Base-by-base conservation (phyloP, 2,113 vertebrate genomes). In the Salvelinus fontinalis region DNA sequence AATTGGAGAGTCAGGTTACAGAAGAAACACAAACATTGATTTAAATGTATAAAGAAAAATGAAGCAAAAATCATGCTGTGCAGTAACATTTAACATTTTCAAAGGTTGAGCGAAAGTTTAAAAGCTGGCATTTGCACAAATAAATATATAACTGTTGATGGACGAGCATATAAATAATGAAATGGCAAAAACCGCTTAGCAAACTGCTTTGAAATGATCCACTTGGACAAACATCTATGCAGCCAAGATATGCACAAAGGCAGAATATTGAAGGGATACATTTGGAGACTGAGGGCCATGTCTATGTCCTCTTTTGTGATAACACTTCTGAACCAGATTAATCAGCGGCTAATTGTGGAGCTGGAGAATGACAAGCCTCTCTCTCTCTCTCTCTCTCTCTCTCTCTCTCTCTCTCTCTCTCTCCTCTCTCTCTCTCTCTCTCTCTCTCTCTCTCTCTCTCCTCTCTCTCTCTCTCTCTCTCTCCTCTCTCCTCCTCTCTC, bases 321-420 rank as follows among this genome's bases (percentile, higher is more conserved):
- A 71, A 12, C 76, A 59, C 70, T 73, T 85, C 69, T 78, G 77
- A 75, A 75, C 85, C 64, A 6, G 80, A 87, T 88, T 85, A 76
- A 89, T 89, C 84, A 75, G 81, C 84, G 78, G 78, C 81, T 92
- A 85, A 91, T 85, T 88, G 76, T 75, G 73, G 79, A 81, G 69
- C 80, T 62, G 81, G 49, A 66, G 70, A 80, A 83, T 78, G 64
- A 7, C 22, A 65, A 54, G 24, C 70, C 20, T 39, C 4, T 51
- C 39, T 39, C 27, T 54, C 26, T 44, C 49, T 5, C 62, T 24
- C 65, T 24, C 54, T 64, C 62, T 71, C 39, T 27, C 72, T 49
- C n/a, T 65, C n/a, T 49, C 8, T 57, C 39, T 39, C 27, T 64
- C 24, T 44, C 49, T 14, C 62, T 24, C 65, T 39, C 54, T 62